Conservation (phyloP, 37 sponge, comb jelly and placozoan genomes). For the Halichondria panicea region DNA sequence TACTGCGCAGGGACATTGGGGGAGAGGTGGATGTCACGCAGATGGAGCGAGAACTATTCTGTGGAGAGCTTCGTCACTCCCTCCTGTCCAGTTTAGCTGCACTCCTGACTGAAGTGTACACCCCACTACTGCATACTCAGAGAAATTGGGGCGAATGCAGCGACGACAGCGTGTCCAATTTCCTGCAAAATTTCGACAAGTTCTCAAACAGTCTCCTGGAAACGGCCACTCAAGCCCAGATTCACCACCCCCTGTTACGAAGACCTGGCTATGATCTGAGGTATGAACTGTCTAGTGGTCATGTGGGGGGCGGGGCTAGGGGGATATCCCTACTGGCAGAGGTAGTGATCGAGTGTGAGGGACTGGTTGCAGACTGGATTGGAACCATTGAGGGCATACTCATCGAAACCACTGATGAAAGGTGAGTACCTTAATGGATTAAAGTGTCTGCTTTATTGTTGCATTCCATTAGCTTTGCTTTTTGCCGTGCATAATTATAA, state of each 20-base stretch:
- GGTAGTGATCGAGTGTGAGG: conserved; percentile 67
- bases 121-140: conserved; percentile 69
- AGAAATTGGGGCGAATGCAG: conserved; percentile 77
- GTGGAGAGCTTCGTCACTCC: conserved; percentile 85
- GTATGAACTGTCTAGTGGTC: conserved; percentile 10
- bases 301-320: not conserved
- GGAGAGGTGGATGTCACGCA: conserved; percentile 51
- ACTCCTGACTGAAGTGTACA: conserved; percentile 72
- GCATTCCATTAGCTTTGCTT: not conserved
- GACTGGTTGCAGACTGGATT: conserved; percentile 80
- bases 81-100: conserved; percentile 60
- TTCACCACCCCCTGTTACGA: conserved; percentile 25
- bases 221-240: conserved; percentile 25
- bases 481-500: too few relatives aligned
- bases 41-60: conserved; percentile 77
- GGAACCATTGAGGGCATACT: conserved; percentile 76
- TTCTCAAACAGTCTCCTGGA: conserved; percentile 34
- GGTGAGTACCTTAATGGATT: conserved; percentile 35
- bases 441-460: not conserved
- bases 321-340: conserved; percentile 4
- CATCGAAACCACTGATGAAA: conserved; percentile 80
- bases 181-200: conserved; percentile 52
- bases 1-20: conserved; percentile 35
- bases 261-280: conserved; percentile 21
- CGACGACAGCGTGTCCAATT: conserved; percentile 44